These are phyloP conservation scores for Siniperca scherzeri DNA, from an alignment of 2,797 vertebrate species.

Conservation along the genomic window DNA sequence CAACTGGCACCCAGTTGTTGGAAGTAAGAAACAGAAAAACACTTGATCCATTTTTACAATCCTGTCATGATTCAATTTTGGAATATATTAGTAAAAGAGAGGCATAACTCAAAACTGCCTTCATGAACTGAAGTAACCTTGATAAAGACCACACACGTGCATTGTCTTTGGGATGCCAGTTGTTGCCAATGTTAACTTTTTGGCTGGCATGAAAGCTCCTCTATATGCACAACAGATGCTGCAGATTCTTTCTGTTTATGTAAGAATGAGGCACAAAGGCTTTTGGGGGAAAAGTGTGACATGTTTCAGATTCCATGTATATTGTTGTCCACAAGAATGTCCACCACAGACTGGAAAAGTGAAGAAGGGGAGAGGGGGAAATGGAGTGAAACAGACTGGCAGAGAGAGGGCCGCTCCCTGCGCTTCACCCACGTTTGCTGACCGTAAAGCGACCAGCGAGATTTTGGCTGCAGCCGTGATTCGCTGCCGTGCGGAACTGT, in stretches of 20 bases:
- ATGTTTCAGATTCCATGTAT: slow-evolving; percentile 60
- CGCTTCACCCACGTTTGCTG: slow-evolving; percentile 32
- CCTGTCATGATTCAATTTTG: slow-evolving; percentile 30
- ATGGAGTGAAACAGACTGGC: slow-evolving; percentile 8
- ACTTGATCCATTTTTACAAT: slow-evolving; percentile 30
- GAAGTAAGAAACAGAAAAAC: slow-evolving; percentile 22
- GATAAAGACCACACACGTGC: slow-evolving; percentile 62
- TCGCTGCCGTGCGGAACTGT: slow-evolving; percentile 24
- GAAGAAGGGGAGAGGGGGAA: not conserved
- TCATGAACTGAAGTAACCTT: slow-evolving; percentile 38
- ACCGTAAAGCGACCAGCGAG: slow-evolving; percentile 52
- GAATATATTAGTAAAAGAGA: slow-evolving; percentile 8
- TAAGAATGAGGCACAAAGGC: slow-evolving; percentile 52
- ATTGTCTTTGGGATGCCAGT: slow-evolving; percentile 19
- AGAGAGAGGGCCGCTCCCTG: slow-evolving; percentile 16
- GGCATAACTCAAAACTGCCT: slow-evolving; percentile 20
- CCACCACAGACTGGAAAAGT: slow-evolving; percentile 28
- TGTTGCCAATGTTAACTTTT: slow-evolving; percentile 60
- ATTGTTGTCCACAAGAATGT: slow-evolving; percentile 45
- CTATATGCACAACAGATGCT: slow-evolving; percentile 57
- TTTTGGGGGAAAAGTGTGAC: slow-evolving; percentile 49
- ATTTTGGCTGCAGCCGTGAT: slow-evolving; percentile 37
- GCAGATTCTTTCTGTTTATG: slow-evolving; percentile 61
- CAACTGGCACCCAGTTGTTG: slow-evolving; percentile 34
- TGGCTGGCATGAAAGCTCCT: slow-evolving; percentile 41